A percentile compares a stretch with the other conserved stretches of the same genome.
These are phyloP conservation scores for Cotesia congregata DNA, from an alignment of 2,888 invertebrate genomes.

Conservation along the genomic window DNA sequence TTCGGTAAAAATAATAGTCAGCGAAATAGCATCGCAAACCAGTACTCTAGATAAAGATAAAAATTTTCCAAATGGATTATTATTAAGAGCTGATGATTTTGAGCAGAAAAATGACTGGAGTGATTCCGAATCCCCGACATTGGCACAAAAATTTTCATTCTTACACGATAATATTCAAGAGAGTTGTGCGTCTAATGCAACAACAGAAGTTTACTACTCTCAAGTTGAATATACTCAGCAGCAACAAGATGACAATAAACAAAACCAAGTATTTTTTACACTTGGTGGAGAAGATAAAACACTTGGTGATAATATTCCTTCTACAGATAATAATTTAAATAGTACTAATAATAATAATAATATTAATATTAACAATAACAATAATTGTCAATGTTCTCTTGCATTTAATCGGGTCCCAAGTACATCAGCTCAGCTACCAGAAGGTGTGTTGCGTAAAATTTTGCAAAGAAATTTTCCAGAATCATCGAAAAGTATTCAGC, in stretches of 20 bases:
- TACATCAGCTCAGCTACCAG: slow-evolving; percentile 64
- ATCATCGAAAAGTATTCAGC: slow-evolving; percentile 62
- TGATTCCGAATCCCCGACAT: slow-evolving; percentile 42
- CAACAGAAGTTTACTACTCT: slow-evolving; percentile 47
- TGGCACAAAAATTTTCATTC: slow-evolving; percentile 46
- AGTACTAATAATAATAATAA: slow-evolving; percentile 49
- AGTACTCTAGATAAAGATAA: slow-evolving; percentile 43
- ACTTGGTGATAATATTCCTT: not conserved
- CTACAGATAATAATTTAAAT: slow-evolving; percentile 26
- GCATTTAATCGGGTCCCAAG: slow-evolving; percentile 63
- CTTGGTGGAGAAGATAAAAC: slow-evolving; percentile 63
- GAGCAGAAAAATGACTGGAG: slow-evolving; percentile 49
- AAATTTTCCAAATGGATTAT: slow-evolving; percentile 42
- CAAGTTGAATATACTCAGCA: slow-evolving; percentile 37
- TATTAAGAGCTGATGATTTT: slow-evolving; percentile 41
- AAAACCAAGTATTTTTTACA: slow-evolving; percentile 62
- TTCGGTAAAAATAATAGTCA: slow-evolving; percentile 62
- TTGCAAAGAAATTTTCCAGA: slow-evolving; percentile 66
- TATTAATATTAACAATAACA: slow-evolving; percentile 28
- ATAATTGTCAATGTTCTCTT: slow-evolving; percentile 59
- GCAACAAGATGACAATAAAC: slow-evolving; percentile 37
- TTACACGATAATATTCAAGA: slow-evolving; percentile 32
- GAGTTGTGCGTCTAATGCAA: slow-evolving; percentile 45
- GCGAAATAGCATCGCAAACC: slow-evolving; percentile 50
- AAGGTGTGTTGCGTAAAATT: slow-evolving; percentile 63